A percentile compares a stretch with the other conserved stretches of the same genome.
These are phyloP conservation scores for Diplodus puntazzo DNA, from an alignment of 2,797 vertebrate genomes.

Conservation along the genomic window DNA sequence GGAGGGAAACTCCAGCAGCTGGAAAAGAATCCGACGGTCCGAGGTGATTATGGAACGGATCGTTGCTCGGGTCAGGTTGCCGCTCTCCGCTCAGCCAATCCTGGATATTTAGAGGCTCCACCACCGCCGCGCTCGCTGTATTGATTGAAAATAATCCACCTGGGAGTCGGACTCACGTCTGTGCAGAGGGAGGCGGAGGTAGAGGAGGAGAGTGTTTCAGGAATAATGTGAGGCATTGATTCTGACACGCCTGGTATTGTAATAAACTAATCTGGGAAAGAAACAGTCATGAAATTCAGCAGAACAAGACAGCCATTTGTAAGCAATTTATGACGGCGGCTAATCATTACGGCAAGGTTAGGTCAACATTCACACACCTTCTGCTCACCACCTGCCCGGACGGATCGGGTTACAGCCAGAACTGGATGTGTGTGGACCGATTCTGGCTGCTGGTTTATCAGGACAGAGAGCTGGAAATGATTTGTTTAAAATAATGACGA, in stretches of 20 bases:
- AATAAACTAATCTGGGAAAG: slow-evolving; percentile 70
- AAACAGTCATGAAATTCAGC: slow-evolving; percentile 41
- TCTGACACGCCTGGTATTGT: slow-evolving; percentile 69
- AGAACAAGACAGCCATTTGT: slow-evolving; percentile 64
- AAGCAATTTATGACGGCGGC: slow-evolving; percentile 64
- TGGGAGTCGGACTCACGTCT: slow-evolving; percentile 68
- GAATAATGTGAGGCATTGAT: slow-evolving; percentile 71
- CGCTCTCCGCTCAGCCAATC: slow-evolving; percentile 58
- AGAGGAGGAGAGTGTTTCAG: slow-evolving; percentile 17
- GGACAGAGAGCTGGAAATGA: too few relatives aligned
- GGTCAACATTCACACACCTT: slow-evolving; percentile 35
- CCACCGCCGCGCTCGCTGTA: slow-evolving; percentile 31
- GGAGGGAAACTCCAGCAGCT: slow-evolving; percentile 71
- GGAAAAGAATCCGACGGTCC: slow-evolving; percentile 71
- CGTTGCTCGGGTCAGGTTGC: slow-evolving; percentile 68
- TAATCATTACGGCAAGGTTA: slow-evolving; percentile 58
- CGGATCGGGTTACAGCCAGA: too few relatives aligned
- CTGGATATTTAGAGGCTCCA: slow-evolving; percentile 60
- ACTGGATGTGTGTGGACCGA: too few relatives aligned
- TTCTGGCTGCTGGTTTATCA: too few relatives aligned
- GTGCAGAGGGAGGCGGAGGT: slow-evolving; percentile 4
- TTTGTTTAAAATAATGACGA: too few relatives aligned
- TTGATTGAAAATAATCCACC: slow-evolving; percentile 74
- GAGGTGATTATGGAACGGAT: slow-evolving; percentile 78
- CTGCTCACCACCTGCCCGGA: too few relatives aligned